These are phyloP conservation scores for Lasioglossum lativentre DNA, from an alignment of 2,888 invertebrate genomes.

Conservation along the genomic window DNA sequence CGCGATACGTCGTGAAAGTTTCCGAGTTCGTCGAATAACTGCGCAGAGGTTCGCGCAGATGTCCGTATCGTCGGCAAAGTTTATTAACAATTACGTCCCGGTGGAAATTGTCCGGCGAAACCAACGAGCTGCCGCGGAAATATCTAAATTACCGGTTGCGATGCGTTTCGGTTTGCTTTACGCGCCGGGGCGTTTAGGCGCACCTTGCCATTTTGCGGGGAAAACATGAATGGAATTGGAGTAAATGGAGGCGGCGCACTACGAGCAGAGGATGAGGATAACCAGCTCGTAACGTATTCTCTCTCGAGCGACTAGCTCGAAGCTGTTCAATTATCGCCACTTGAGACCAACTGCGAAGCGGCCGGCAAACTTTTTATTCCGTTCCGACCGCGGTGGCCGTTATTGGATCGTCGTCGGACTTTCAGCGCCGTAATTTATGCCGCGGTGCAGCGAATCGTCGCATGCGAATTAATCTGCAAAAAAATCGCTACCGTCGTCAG, in stretches of 20 bases:
- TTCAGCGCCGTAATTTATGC: conserved; percentile 62
- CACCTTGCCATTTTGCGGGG: not conserved
- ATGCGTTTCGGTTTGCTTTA: conserved; percentile 7
- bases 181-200: not conserved
- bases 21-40: not conserved
- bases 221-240: conserved; percentile 16
- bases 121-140: not conserved
- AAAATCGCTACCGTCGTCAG: not conserved
- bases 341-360: conserved; percentile 61
- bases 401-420: conserved; percentile 54
- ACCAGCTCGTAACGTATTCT: conserved; percentile 7
- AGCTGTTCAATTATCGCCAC: conserved; percentile 69
- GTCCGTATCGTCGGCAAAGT: not conserved
- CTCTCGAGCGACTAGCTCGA: conserved; percentile 39
- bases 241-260: conserved; percentile 1
- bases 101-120: not conserved
- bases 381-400: conserved; percentile 38
- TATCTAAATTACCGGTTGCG: not conserved
- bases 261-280: not conserved
- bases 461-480: conserved; percentile 29
- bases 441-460: conserved; percentile 34
- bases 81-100: not conserved
- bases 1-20: conserved; percentile 5
- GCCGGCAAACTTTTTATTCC: conserved; percentile 60
- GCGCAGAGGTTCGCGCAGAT: not conserved